phyloP scores from a whole-genome alignment of 2,888 invertebrate genomes.

The Apotomis turbidana region DNA sequence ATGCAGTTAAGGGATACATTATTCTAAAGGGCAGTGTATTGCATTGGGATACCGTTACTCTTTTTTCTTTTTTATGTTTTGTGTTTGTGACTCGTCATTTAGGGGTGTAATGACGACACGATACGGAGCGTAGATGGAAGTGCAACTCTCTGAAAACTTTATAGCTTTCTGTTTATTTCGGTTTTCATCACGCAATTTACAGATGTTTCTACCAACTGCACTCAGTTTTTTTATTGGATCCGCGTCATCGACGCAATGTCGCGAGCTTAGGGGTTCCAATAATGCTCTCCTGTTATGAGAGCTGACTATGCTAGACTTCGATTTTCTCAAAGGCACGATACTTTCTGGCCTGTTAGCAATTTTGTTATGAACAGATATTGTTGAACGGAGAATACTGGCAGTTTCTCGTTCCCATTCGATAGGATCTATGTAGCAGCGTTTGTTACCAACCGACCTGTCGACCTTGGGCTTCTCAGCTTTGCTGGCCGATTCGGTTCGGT shows the following conservation, averaged over 20 bases:
- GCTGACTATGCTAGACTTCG: constrained; percentile 65
- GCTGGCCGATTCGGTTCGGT: constrained; percentile 74
- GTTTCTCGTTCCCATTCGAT: constrained; percentile 83
- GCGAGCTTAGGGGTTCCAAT: constrained; percentile 59
- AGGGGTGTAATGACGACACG: constrained; percentile 70
- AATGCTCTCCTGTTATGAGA: constrained; percentile 54
- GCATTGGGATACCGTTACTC: constrained; percentile 41
- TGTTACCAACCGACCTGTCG: constrained; percentile 80
- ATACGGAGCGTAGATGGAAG: constrained; percentile 73
- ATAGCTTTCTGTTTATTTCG: constrained; percentile 66
- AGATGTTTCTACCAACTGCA: constrained; percentile 75
- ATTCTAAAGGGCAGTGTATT: constrained; percentile 7
- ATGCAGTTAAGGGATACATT: background rate
- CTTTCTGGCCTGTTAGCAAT: constrained; percentile 60
- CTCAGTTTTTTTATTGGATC: constrained; percentile 74
- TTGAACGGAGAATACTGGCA: constrained; percentile 79
- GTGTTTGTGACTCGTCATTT: constrained; percentile 60
- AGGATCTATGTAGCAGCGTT: constrained; percentile 81
- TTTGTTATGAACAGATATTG: constrained; percentile 78
- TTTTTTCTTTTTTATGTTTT: constrained; percentile 56
- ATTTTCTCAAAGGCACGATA: constrained; percentile 59
- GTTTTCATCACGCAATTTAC: constrained; percentile 69
- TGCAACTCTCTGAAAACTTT: constrained; percentile 72
- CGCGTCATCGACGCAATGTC: constrained; percentile 59
- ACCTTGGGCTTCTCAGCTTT: constrained; percentile 70